Percentiles rank a stretch among this genome's conserved stretches.
phyloP scores from a whole-genome alignment of 23 tunicate species.

The Diplosoma virens region DNA sequence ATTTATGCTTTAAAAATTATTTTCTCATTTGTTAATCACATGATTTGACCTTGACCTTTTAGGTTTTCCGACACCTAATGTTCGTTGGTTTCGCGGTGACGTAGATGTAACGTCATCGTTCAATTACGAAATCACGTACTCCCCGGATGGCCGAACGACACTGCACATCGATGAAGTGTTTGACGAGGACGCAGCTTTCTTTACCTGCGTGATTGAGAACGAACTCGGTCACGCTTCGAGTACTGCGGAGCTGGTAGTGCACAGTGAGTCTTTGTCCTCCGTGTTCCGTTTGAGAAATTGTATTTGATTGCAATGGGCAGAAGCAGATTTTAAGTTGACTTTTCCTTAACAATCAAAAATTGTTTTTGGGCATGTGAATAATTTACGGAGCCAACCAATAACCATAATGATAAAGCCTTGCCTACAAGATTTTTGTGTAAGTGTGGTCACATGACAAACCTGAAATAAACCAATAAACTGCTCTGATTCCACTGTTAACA shows the following conservation, averaged over 20 bases:
- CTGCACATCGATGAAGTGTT: constrained; percentile 61
- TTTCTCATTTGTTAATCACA: background rate
- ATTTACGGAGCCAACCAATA: too few relatives aligned
- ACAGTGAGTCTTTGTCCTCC: constrained; percentile 53
- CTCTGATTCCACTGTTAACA: too few relatives aligned
- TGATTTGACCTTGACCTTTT: background rate
- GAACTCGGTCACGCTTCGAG: constrained; percentile 78
- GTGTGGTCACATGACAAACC: too few relatives aligned
- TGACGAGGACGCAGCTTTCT: constrained; percentile 75
- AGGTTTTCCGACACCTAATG: constrained; percentile 83
- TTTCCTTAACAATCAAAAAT: too few relatives aligned
- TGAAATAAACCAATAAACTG: too few relatives aligned
- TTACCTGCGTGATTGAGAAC: constrained; percentile 60
- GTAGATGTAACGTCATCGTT: constrained; percentile 69
- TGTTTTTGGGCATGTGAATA: too few relatives aligned
- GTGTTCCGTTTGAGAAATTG: too few relatives aligned
- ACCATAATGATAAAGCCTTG: too few relatives aligned
- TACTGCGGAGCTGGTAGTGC: constrained; percentile 65
- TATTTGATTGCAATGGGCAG: too few relatives aligned
- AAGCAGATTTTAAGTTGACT: too few relatives aligned
- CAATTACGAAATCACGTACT: constrained; percentile 54
- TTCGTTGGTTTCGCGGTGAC: constrained; percentile 80
- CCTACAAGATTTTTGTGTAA: too few relatives aligned
- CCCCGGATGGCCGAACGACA: constrained; percentile 41
- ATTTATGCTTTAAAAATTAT: background rate